A percentile compares a stretch with the other conserved stretches of the same genome.
Conservation (phyloP, 92 coral and sea anemone genomes). For the Diadumene lineata region DNA sequence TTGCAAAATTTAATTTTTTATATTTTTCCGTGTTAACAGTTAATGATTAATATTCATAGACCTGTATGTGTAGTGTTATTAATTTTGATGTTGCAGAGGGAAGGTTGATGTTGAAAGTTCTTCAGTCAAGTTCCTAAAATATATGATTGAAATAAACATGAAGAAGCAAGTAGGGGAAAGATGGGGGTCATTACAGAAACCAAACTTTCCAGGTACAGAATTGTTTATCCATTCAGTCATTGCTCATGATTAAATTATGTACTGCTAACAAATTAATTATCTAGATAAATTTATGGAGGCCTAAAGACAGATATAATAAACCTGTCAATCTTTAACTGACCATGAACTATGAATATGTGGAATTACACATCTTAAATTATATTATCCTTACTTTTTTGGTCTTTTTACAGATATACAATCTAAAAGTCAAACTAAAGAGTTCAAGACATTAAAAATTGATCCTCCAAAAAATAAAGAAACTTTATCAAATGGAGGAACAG, state of each 20-base stretch:
- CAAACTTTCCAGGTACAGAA: slow-evolving; percentile 49
- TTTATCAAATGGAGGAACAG: slow-evolving; percentile 8
- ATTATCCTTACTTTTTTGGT: no score
- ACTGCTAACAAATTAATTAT: no score
- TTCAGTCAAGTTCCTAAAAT: slow-evolving; percentile 53
- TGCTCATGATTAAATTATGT: no score
- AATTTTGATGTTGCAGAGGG: slow-evolving; percentile 32
- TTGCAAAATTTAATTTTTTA: no score
- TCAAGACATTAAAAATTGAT: slow-evolving; percentile 16
- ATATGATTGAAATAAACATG: slow-evolving; percentile 63
- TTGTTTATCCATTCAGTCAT: no score
- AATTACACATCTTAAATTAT: no score
- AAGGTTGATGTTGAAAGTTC: slow-evolving; percentile 46
- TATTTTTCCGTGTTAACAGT: no score
- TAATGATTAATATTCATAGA: neutral
- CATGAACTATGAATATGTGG: no score
- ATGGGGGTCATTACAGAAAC: slow-evolving; percentile 74
- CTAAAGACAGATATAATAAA: no score
- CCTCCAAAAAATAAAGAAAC: slow-evolving; percentile 1
- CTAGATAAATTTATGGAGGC: no score
- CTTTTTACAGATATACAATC: slow-evolving; percentile 15
- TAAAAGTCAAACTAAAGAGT: slow-evolving; percentile 9
- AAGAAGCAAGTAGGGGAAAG: slow-evolving; percentile 53
- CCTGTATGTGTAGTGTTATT: neutral
- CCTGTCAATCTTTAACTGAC: no score